These are phyloP conservation scores for Clepsis dumicolana DNA, from an alignment of 2,888 invertebrate genomes.

Conservation along the genomic window DNA sequence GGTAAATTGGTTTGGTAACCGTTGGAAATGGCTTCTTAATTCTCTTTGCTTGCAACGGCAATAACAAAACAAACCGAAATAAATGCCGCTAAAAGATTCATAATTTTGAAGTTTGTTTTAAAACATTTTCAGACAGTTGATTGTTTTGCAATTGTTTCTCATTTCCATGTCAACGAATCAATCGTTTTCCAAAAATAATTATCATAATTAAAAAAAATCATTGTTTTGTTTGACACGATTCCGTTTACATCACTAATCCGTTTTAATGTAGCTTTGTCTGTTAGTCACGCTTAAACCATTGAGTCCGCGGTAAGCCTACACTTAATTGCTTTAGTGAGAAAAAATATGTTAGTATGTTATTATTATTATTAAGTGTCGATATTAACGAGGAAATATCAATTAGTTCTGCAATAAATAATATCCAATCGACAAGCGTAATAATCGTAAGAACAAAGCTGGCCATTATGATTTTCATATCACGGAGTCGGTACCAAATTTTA, in stretches of 20 bases:
- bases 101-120: no score
- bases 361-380: slow-evolving; percentile 14
- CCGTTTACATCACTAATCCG: slow-evolving; percentile 17
- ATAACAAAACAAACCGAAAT: no score
- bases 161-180: slow-evolving; percentile 10
- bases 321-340: slow-evolving; percentile 23
- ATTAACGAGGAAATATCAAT: background rate
- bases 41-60: no score
- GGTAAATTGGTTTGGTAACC: background rate
- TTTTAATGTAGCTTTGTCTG: slow-evolving; percentile 29
- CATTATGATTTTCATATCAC: no score
- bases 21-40: no score
- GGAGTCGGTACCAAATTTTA: no score
- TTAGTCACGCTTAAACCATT: slow-evolving; percentile 36
- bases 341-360: slow-evolving; percentile 23
- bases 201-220: slow-evolving; percentile 14
- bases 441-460: background rate
- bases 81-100: background rate
- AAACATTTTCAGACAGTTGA: background rate
- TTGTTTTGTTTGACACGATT: slow-evolving; percentile 24
- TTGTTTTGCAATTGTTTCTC: background rate
- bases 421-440: background rate
- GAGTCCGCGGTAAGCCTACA: slow-evolving; percentile 12
- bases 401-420: background rate
- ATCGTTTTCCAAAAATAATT: slow-evolving; percentile 10